Percentiles rank a stretch among this genome's conserved stretches.
Conservation (phyloP, 2,888 invertebrate genomes). For the Chromoteleia sp. region DNA sequence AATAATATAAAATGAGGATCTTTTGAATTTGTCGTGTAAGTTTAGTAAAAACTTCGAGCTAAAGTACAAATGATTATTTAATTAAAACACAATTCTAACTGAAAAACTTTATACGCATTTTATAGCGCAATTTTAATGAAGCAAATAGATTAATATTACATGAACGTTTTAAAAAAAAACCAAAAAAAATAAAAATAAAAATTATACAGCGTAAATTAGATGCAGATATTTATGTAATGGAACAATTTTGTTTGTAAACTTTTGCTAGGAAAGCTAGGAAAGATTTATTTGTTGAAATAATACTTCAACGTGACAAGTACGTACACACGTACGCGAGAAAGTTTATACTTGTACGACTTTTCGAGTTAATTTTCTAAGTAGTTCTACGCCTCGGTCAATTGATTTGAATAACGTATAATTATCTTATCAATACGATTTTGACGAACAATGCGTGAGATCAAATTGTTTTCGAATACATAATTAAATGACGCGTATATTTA, state of each 20-base stretch:
- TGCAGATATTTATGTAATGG: too few relatives aligned
- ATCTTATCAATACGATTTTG: not conserved
- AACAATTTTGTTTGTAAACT: too few relatives aligned
- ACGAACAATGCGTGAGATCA: not conserved
- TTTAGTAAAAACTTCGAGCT: slow-evolving; percentile 34
- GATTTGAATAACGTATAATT: not conserved
- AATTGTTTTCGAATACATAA: slow-evolving; percentile 22
- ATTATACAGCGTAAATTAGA: too few relatives aligned
- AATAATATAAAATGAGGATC: slow-evolving; percentile 57
- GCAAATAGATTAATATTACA: not conserved
- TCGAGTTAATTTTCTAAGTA: too few relatives aligned
- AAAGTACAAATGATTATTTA: slow-evolving; percentile 41
- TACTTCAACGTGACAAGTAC: too few relatives aligned
- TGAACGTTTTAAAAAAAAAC: not conserved
- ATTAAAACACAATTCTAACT: slow-evolving; percentile 20
- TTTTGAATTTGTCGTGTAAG: slow-evolving; percentile 57
- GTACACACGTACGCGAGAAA: too few relatives aligned
- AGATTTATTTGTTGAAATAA: too few relatives aligned
- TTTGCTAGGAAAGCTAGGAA: too few relatives aligned
- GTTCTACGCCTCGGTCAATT: too few relatives aligned
- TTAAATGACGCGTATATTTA: slow-evolving; percentile 44
- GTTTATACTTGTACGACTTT: too few relatives aligned
- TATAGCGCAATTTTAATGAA: not conserved
- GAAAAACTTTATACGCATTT: not conserved
- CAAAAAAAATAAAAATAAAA: too few relatives aligned